Evolutionary conservation across 2,113 vertebrate species (phyloP).

Genomic region (Otus sunia): DNA sequence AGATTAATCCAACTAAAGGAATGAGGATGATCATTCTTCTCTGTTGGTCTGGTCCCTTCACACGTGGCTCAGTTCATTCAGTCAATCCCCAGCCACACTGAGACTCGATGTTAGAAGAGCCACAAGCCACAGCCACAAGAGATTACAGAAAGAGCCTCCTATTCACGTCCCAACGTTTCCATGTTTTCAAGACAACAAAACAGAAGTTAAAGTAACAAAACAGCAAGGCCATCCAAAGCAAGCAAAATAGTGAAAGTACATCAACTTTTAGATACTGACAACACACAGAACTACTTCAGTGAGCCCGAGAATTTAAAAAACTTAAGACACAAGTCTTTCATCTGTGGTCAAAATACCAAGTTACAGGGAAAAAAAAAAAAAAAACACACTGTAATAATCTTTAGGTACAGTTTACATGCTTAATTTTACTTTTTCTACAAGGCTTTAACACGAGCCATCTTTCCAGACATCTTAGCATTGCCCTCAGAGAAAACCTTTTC

Average conservation of each 20-base stretch:
- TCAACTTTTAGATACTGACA: not conserved
- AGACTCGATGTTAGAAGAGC: fast-evolving
- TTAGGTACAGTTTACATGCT: not conserved
- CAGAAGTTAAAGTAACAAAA: not conserved
- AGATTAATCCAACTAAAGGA: not conserved
- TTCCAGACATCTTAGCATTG: not conserved
- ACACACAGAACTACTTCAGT: not conserved
- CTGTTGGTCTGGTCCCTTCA: not conserved
- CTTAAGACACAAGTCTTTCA: not conserved
- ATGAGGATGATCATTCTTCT: not conserved
- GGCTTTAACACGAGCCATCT: not conserved
- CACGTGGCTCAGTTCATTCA: not conserved
- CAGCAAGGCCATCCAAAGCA: not conserved
- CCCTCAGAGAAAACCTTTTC: not conserved
- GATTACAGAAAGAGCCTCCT: not conserved
- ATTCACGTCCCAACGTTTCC: not conserved
- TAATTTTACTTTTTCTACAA: not conserved
- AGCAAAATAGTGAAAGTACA: not conserved
- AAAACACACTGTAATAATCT: not conserved
- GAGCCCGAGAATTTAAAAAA: not conserved
- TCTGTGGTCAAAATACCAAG: not conserved
- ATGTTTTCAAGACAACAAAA: not conserved
- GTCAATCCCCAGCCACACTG: not conserved
- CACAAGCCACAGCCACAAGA: not conserved
- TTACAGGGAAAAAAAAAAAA: fast-evolving